Conservation (phyloP, 2,888 invertebrate genomes). For the Campoplex capitator region DNA sequence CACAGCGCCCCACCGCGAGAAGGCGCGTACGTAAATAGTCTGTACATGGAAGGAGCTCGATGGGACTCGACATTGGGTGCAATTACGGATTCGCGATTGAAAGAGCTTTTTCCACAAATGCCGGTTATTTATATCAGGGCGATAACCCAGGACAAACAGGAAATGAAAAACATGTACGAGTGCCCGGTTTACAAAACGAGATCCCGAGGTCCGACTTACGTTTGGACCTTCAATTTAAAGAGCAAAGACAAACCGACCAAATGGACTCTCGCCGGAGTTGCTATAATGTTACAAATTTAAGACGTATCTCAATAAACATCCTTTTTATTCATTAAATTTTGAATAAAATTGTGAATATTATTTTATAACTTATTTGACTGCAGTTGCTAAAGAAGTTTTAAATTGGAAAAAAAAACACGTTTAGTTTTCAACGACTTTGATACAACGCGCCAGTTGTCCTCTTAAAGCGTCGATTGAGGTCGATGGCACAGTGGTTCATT, state of each 20-base stretch:
- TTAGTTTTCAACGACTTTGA: too few relatives aligned
- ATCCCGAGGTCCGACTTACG: slow-evolving; percentile 95
- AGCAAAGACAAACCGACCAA: slow-evolving; percentile 95
- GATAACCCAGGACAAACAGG: slow-evolving; percentile 95
- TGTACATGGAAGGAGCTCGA: slow-evolving; percentile 97
- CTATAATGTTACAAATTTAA: slow-evolving; percentile 93
- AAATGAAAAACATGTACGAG: slow-evolving; percentile 94
- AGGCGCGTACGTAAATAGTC: slow-evolving; percentile 95
- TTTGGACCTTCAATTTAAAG: slow-evolving; percentile 98
- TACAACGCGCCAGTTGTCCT: too few relatives aligned
- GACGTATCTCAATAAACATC: slow-evolving; percentile 69
- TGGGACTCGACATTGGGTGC: slow-evolving; percentile 93
- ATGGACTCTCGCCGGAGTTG: slow-evolving; percentile 97
- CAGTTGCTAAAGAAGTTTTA: not conserved
- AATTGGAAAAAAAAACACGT: too few relatives aligned
- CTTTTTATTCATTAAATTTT: not conserved
- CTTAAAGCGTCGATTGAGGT: too few relatives aligned
- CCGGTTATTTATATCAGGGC: slow-evolving; percentile 96
- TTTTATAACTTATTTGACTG: not conserved
- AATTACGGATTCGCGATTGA: slow-evolving; percentile 93
- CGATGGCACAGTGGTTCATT: too few relatives aligned
- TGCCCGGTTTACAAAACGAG: slow-evolving; percentile 97
- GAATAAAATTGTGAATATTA: not conserved
- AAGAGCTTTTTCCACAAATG: slow-evolving; percentile 95
- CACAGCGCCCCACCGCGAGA: slow-evolving; percentile 92